These are phyloP conservation scores for Eilema depressum DNA, from an alignment of 2,888 invertebrate genomes.

Conservation along the genomic window DNA sequence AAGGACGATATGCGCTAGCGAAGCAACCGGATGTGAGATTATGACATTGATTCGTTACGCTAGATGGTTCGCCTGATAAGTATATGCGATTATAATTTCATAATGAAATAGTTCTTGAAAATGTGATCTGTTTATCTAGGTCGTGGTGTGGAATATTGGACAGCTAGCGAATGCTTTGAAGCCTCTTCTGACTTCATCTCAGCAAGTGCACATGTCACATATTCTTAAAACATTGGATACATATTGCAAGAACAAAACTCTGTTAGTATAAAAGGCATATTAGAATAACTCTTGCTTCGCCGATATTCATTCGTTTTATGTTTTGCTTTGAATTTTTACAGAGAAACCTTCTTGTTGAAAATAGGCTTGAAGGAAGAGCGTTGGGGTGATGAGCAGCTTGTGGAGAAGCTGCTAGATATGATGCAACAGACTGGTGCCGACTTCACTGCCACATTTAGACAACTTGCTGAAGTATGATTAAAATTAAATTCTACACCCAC, in stretches of 20 bases:
- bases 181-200: slow-evolving; percentile 78
- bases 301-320: neutral
- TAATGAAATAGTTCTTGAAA: neutral
- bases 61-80: neutral
- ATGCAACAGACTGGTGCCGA: slow-evolving; percentile 89
- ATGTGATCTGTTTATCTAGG: slow-evolving; percentile 55
- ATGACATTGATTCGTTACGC: neutral
- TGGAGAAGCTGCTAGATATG: slow-evolving; percentile 86
- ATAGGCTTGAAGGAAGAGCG: slow-evolving; percentile 83
- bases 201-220: slow-evolving; percentile 78
- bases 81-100: neutral
- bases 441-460: slow-evolving; percentile 88
- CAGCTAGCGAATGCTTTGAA: slow-evolving; percentile 87
- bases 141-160: slow-evolving; percentile 88
- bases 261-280: slow-evolving; percentile 64
- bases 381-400: slow-evolving; percentile 79
- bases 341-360: slow-evolving; percentile 85
- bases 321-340: slow-evolving; percentile 36
- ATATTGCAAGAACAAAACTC: slow-evolving; percentile 81
- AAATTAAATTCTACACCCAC: neutral
- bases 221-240: slow-evolving; percentile 80
- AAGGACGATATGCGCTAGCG: slow-evolving; percentile 87
- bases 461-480: slow-evolving; percentile 81
- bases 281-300: neutral
- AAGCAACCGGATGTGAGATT: slow-evolving; percentile 87